A percentile compares a stretch with the other conserved stretches of the same genome.
phyloP scores from a whole-genome alignment of 2,797 vertebrate species.

The Eupleurogrammus muticus region DNA sequence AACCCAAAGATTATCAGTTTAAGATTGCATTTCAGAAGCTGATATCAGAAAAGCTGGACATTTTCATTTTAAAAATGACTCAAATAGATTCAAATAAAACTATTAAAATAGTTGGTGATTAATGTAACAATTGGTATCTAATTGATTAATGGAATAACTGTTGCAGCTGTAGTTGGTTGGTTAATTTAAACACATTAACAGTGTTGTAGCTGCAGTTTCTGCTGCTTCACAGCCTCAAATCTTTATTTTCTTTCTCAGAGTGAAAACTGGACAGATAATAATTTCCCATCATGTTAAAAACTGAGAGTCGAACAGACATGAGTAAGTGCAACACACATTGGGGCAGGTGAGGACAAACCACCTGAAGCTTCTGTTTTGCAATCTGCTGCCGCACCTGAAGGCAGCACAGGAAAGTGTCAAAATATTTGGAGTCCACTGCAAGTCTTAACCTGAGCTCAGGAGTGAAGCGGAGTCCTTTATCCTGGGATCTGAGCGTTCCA shows the following conservation, averaged over 20 bases:
- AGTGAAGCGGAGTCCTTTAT: conserved; percentile 50
- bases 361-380: conserved; percentile 22
- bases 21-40: no score
- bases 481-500: conserved; percentile 60
- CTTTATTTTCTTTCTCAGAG: background rate
- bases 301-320: background rate
- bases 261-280: conserved; percentile 2
- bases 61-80: no score
- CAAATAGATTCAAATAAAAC: no score
- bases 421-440: conserved; percentile 64
- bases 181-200: background rate
- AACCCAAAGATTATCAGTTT: no score
- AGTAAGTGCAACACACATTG: background rate
- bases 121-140: no score
- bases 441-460: conserved; percentile 73
- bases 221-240: background rate
- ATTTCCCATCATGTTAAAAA: background rate
- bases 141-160: no score
- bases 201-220: background rate
- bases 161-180: background rate
- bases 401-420: conserved; percentile 45
- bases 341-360: conserved; percentile 1
- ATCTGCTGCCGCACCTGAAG: conserved; percentile 12
- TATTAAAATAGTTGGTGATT: no score
- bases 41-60: no score